phyloP scores from a whole-genome alignment of 2,888 invertebrate genomes.

The Imbricaverruca yamaguchii region DNA sequence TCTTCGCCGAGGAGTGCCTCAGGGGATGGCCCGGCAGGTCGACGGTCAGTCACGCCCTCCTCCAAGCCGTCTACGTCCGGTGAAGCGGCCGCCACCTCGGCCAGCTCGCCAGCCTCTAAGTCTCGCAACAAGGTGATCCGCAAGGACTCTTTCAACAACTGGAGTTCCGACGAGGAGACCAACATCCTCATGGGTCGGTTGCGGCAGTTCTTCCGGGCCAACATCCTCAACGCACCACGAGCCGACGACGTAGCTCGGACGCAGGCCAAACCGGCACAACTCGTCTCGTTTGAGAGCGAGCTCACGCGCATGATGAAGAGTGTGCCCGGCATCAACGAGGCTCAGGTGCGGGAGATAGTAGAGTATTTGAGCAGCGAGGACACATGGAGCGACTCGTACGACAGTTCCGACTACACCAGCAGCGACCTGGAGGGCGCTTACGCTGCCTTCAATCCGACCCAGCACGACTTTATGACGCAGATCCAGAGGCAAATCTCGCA shows the following conservation, averaged over 20 bases:
- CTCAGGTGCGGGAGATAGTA: constrained; percentile 83
- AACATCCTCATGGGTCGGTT: constrained; percentile 93
- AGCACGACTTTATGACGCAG: constrained; percentile 35
- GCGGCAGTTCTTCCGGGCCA: constrained; percentile 84
- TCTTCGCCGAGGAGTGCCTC: not conserved
- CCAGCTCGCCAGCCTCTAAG: not conserved
- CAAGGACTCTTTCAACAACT: constrained; percentile 55
- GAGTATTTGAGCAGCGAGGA: constrained; percentile 88
- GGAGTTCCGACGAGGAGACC: constrained; percentile 90
- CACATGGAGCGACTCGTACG: constrained; percentile 88
- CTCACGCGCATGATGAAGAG: constrained; percentile 85
- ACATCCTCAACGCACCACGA: constrained; percentile 55
- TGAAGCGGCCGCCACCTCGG: not conserved
- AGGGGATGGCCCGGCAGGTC: not conserved
- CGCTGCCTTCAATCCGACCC: constrained; percentile 33
- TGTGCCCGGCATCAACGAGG: constrained; percentile 81
- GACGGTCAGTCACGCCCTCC: not conserved
- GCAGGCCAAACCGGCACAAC: constrained; percentile 62
- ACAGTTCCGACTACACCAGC: constrained; percentile 84
- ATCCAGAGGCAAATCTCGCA: constrained; percentile 78
- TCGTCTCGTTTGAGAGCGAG: constrained; percentile 83
- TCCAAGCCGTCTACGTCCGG: not conserved
- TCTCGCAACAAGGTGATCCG: constrained; percentile 6
- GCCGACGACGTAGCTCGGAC: not conserved
- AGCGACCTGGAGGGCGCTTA: constrained; percentile 58